phyloP scores from a whole-genome alignment of 2,888 invertebrate species.

The Drosophila quinaria region DNA sequence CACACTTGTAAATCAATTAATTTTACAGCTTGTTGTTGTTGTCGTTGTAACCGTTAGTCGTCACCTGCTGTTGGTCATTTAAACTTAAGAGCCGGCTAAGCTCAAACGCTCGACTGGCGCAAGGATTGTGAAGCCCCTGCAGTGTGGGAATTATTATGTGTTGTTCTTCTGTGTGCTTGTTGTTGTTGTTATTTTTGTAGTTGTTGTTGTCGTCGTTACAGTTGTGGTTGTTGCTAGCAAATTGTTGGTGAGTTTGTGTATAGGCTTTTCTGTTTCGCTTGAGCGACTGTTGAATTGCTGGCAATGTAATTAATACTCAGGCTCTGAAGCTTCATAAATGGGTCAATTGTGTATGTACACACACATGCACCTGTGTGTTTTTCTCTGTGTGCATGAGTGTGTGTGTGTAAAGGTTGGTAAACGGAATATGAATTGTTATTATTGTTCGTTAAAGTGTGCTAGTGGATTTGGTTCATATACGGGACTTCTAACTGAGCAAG shows the following conservation, averaged over 20 bases:
- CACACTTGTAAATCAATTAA: constrained; percentile 82
- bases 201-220: constrained; percentile 29
- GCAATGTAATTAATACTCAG: constrained; percentile 74
- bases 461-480: constrained; percentile 31
- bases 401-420: constrained; percentile 24
- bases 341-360: constrained; percentile 47
- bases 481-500: constrained; percentile 17
- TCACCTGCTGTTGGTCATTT: constrained; percentile 73
- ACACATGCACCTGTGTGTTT: constrained; percentile 7
- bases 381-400: not conserved
- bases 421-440: constrained; percentile 64
- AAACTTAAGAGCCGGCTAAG: constrained; percentile 72
- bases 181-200: constrained; percentile 26
- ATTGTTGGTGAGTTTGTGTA: constrained; percentile 66
- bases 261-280: constrained; percentile 72
- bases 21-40: constrained; percentile 60
- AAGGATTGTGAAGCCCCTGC: constrained; percentile 65
- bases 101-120: constrained; percentile 61
- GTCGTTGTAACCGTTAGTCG: constrained; percentile 25
- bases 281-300: constrained; percentile 69
- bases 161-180: constrained; percentile 27
- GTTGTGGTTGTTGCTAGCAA: constrained; percentile 57
- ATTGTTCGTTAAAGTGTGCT: constrained; percentile 49
- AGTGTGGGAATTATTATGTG: constrained; percentile 64
- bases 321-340: constrained; percentile 60